These are phyloP conservation scores for Tinamus major DNA, from an alignment of 2,797 vertebrate genomes.

Conservation along the genomic window DNA sequence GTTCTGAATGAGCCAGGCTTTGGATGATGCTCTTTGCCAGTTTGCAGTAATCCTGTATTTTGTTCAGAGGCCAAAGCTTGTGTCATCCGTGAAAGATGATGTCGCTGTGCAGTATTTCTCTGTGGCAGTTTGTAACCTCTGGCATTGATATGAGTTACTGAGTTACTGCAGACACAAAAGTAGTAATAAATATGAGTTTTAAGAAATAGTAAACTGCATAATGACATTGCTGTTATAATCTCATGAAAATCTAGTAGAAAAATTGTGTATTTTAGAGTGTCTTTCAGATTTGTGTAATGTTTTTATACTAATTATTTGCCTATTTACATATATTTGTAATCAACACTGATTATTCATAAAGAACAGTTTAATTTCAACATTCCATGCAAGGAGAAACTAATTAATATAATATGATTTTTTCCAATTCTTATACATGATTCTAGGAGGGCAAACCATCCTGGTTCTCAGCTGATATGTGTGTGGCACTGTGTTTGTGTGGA, in stretches of 20 bases:
- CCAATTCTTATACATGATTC: background rate
- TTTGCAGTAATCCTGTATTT: background rate
- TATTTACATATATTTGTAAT: background rate
- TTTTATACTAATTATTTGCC: background rate
- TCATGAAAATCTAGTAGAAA: background rate
- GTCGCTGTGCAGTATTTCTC: constrained; percentile 35
- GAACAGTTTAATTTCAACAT: background rate
- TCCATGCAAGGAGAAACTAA: background rate
- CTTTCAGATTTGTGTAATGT: background rate
- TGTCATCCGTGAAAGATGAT: constrained; percentile 5
- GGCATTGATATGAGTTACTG: constrained; percentile 1
- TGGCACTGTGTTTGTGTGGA: background rate
- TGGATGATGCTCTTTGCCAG: background rate
- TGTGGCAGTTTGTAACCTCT: constrained; percentile 20
- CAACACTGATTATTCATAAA: background rate
- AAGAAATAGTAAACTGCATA: constrained; percentile 36
- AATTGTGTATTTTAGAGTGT: background rate
- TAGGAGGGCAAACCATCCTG: background rate
- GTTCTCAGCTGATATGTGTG: background rate
- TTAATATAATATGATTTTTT: background rate
- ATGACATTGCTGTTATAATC: background rate
- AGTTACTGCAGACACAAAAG: background rate
- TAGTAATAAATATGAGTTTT: constrained; percentile 20
- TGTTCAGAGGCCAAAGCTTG: background rate
- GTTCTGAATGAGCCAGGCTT: background rate